Conservation (phyloP, 2,888 invertebrate genomes). For the Drosophila infuscata region DNA sequence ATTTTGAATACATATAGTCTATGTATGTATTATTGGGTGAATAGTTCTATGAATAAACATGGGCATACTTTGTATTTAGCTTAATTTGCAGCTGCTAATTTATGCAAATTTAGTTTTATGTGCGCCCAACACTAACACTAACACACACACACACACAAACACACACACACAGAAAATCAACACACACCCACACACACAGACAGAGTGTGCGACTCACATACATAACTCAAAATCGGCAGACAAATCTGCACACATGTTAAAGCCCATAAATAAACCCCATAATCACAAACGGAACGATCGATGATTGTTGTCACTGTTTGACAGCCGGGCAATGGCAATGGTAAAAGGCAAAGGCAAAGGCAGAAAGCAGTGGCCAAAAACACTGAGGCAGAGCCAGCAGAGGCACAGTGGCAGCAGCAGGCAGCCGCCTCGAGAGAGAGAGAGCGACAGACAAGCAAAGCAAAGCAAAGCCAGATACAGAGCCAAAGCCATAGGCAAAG, state of each 20-base stretch:
- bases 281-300: conserved; percentile 85
- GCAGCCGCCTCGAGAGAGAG: conserved; percentile 32
- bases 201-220: conserved; percentile 18
- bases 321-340: conserved; percentile 72
- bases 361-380: conserved; percentile 17
- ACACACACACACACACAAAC: neutral
- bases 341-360: conserved; percentile 52
- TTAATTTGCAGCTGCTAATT: conserved; percentile 77
- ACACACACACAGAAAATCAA: conserved; percentile 25
- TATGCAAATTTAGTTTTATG: conserved; percentile 69
- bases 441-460: conserved; percentile 67
- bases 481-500: conserved; percentile 39
- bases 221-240: conserved; percentile 82
- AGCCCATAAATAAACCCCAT: conserved; percentile 84
- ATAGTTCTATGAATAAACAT: conserved; percentile 48
- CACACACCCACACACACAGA: conserved; percentile 19
- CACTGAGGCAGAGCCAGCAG: conserved; percentile 13
- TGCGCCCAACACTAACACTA: conserved; percentile 19
- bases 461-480: conserved; percentile 37
- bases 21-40: conserved; percentile 16
- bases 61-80: conserved; percentile 63
- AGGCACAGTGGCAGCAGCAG: conserved; percentile 20
- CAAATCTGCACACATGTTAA: conserved; percentile 84
- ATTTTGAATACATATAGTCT: conserved; percentile 32
- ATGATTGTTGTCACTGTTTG: conserved; percentile 84